Conservation (phyloP, 2,113 vertebrate species). For the Sardina pilchardus region DNA sequence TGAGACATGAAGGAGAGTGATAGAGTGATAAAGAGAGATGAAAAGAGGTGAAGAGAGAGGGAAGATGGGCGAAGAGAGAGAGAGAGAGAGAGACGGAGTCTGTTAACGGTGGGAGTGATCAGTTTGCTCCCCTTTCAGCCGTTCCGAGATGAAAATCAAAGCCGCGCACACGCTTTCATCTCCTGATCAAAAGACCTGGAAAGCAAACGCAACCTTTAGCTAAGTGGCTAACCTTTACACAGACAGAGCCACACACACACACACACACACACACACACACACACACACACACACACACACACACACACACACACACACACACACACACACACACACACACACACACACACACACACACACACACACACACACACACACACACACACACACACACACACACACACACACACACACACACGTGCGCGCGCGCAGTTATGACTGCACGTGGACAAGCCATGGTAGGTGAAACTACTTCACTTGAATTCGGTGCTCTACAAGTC, state of each 20-base stretch:
- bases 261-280: neutral
- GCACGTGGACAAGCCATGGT: neutral
- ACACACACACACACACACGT: conserved; percentile 2
- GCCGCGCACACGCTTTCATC: conserved; percentile 27
- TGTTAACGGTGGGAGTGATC: neutral
- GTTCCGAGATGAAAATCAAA: conserved; percentile 18
- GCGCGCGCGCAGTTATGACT: neutral
- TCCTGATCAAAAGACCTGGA: conserved; percentile 36
- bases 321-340: neutral
- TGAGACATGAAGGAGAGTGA: no score
- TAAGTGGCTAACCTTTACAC: conserved; percentile 15
- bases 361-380: conserved; percentile 5
- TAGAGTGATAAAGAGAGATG: neutral
- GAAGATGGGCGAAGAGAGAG: no score
- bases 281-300: conserved; percentile 13
- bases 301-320: neutral
- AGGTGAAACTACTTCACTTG: neutral
- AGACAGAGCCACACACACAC: neutral
- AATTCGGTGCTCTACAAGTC: neutral
- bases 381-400: neutral
- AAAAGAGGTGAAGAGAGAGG: neutral
- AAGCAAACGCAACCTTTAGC: conserved; percentile 35
- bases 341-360: conserved; percentile 18
- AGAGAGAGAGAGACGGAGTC: neutral
- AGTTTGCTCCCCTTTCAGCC: neutral